phyloP scores from a whole-genome alignment of 2,888 invertebrate genomes.

The Tachystola acroxantha region DNA sequence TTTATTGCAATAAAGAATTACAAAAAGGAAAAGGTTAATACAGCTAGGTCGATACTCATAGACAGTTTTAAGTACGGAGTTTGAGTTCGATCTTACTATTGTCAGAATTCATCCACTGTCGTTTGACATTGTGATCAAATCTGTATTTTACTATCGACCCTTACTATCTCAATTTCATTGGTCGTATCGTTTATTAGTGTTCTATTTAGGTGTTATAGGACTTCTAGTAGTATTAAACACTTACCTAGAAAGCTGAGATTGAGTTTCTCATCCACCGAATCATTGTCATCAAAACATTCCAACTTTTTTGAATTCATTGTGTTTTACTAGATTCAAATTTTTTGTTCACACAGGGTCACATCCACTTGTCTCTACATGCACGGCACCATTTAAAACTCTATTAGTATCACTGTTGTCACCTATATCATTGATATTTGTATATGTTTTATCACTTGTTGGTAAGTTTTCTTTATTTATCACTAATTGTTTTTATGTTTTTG shows the following conservation, averaged over 20 bases:
- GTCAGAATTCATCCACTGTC: no score
- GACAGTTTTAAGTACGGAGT: no score
- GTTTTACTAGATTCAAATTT: conserved; percentile 39
- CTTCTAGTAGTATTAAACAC: conserved; percentile 16
- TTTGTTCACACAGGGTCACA: conserved; percentile 55
- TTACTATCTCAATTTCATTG: no score
- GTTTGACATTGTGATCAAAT: no score
- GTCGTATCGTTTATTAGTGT: no score
- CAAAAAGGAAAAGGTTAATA: no score
- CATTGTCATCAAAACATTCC: conserved; percentile 66
- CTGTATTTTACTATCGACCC: no score
- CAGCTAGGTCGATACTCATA: no score
- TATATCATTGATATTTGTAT: background rate
- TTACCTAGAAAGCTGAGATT: conserved; percentile 75
- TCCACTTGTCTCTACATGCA: conserved; percentile 60
- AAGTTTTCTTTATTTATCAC: conserved; percentile 25
- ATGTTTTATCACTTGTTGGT: conserved; percentile 24
- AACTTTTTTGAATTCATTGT: conserved; percentile 73
- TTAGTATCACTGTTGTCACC: conserved; percentile 11
- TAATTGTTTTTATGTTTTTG: conserved; percentile 42
- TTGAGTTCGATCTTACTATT: no score
- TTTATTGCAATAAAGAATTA: no score
- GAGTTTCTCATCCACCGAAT: conserved; percentile 66
- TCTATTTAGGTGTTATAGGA: no score
- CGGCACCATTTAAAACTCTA: conserved; percentile 28